Evolutionary conservation across 2,113 vertebrate species (phyloP), one percentile per base, ranked within the genome.

Genomic region (Cyanocitta stelleri): DNA sequence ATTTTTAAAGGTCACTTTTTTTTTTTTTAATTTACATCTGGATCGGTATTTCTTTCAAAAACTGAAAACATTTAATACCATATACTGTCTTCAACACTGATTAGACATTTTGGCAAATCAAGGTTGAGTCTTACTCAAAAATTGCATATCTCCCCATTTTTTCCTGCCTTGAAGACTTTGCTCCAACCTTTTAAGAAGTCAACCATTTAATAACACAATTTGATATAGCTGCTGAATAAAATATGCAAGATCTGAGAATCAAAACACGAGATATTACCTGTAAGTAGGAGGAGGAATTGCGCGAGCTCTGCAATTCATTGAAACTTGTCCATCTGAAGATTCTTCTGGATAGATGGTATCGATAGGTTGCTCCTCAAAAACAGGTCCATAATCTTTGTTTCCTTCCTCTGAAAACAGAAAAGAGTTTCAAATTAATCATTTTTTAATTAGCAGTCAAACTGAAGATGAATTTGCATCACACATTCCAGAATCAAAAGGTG

Each of bases 291-390:
- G 97, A 94, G 99, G 99, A 96, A 98, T 97, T 89, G 98, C 99
- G 80, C 98, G 97, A 22, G 99, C 99, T 72, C 98, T 98, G 96
- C 99, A 99, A 96, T 97, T 99, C 97, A 99, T 98, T 77, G 98
- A 98, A 92, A 99, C 98, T 96, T 99, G 99, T 87, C 98, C 98
- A 97, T 99, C 99, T 24, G 98, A 98, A 30, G 99, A 99, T 96
- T 99, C 99, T 96, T 99, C 99, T 11, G 99, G 99, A 96, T 99
- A 99, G 97, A 99, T 98, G 41, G 99, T 99, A 97, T 99, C 98
- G 51, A 98, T 97, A 29, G 99, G 99, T 81, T 99, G 99, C 88
- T 99, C 99, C 97, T 99, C 99, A 98, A 99, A 99, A 97, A 99
- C 98, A 0, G 99, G 99, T 78, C 99, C 99, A 87, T 98, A 99